These are phyloP conservation scores for Prosopocoilus inquinatus DNA, from an alignment of 2,888 invertebrate species.

Conservation along the genomic window DNA sequence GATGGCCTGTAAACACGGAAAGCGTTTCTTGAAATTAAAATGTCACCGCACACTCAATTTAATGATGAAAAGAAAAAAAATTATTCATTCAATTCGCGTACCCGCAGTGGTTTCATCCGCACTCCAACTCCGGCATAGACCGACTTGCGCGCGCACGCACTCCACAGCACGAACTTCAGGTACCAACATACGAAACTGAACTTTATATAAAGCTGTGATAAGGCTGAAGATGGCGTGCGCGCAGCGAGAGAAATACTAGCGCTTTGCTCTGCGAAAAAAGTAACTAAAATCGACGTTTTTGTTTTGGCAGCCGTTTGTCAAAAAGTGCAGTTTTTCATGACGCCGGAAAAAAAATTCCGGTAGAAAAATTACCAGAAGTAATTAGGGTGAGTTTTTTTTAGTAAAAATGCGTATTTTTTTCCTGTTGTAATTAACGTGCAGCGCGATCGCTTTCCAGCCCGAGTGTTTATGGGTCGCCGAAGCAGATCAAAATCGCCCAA, in stretches of 20 bases:
- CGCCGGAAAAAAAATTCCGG: conserved; percentile 10
- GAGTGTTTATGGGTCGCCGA: conserved; percentile 54
- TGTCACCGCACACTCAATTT: conserved; percentile 17
- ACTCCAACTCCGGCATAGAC: conserved; percentile 31
- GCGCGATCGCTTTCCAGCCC: neutral
- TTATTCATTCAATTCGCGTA: conserved; percentile 40
- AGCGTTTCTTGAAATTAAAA: conserved; percentile 13
- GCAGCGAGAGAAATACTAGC: conserved; percentile 37
- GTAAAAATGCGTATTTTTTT: conserved; percentile 7
- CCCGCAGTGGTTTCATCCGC: conserved; percentile 40
- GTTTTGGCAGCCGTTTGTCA: conserved; percentile 29
- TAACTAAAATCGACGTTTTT: conserved; percentile 49
- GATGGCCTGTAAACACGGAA: conserved; percentile 4
- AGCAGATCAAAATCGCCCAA: conserved; percentile 53
- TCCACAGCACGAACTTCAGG: conserved; percentile 6
- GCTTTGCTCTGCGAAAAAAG: conserved; percentile 44
- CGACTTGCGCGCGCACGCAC: conserved; percentile 27
- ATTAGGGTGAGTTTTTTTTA: no score
- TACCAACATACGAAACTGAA: conserved; percentile 7
- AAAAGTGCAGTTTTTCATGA: conserved; percentile 26
- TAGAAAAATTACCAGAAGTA: no score
- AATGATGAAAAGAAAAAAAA: conserved; percentile 22
- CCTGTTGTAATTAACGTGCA: no score
- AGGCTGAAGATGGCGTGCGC: conserved; percentile 22
- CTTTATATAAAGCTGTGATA: conserved; percentile 18